Conservation (phyloP, 1,140 invertebrate genomes). For the Paraescarpia echinospica region DNA sequence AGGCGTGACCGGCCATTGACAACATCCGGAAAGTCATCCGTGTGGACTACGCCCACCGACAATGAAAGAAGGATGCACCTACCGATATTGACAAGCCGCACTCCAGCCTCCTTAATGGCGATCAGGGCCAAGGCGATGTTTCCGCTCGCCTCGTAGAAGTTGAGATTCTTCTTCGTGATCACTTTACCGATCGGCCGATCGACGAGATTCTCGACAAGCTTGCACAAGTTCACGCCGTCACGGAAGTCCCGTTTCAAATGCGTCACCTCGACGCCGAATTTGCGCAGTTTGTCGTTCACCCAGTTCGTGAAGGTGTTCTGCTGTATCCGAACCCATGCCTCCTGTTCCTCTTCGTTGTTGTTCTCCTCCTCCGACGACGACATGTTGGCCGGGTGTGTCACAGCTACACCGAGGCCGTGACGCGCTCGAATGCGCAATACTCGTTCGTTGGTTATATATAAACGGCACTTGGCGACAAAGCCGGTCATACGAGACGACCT, state of each 20-base stretch:
- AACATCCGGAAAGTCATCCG: neutral
- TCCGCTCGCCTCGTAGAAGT: constrained; percentile 91
- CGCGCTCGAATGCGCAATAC: neutral
- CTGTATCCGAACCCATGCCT: constrained; percentile 78
- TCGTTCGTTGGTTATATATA: neutral
- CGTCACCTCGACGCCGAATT: constrained; percentile 51
- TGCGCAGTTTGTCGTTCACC: constrained; percentile 86
- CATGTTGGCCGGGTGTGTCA: neutral
- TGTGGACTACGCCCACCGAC: neutral
- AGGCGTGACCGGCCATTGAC: neutral
- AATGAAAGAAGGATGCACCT: constrained; percentile 46
- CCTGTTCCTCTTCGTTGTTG: constrained; percentile 6
- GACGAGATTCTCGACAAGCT: constrained; percentile 81
- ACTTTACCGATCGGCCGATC: constrained; percentile 60
- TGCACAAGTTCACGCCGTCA: constrained; percentile 83
- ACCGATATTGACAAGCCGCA: constrained; percentile 96
- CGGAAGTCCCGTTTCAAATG: constrained; percentile 82
- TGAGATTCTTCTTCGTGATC: constrained; percentile 73
- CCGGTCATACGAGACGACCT: neutral
- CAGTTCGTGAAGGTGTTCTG: constrained; percentile 95
- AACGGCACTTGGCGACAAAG: neutral
- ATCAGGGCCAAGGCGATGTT: constrained; percentile 90
- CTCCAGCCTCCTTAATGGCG: constrained; percentile 89
- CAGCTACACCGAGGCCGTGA: neutral
- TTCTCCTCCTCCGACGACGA: neutral